phyloP scores from a whole-genome alignment of 2,113 vertebrate species.

The Antidorcas marsupialis region DNA sequence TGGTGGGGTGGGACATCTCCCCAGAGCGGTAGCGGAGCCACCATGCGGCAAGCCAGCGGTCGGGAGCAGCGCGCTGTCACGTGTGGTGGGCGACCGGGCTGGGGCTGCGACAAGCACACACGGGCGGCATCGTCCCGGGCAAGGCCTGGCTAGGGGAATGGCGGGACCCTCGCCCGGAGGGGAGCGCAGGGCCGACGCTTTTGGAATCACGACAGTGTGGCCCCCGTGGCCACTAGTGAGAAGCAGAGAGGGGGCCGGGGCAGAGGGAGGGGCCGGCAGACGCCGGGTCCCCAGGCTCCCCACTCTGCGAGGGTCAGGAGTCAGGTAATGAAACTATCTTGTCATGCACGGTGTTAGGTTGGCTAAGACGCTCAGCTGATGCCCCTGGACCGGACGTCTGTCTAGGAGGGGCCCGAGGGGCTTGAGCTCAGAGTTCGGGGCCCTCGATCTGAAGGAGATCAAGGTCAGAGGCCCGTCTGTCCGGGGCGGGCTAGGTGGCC shows the following conservation, averaged over 20 bases:
- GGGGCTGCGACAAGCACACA: background rate
- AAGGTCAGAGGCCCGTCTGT: background rate
- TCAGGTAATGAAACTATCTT: slow-evolving; percentile 21
- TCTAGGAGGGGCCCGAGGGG: background rate
- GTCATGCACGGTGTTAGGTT: slow-evolving; percentile 38
- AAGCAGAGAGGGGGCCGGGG: slow-evolving; percentile 27
- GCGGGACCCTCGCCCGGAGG: background rate
- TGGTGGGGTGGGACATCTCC: slow-evolving; percentile 33
- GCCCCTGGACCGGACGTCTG: background rate
- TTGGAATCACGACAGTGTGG: background rate
- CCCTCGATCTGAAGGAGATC: background rate
- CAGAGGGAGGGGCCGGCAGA: background rate
- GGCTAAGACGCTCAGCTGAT: background rate
- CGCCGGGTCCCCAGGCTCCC: background rate
- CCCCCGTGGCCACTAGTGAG: slow-evolving; percentile 27
- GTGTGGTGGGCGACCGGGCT: background rate
- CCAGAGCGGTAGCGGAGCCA: slow-evolving; percentile 48
- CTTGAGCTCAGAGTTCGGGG: background rate
- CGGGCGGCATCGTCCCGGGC: background rate
- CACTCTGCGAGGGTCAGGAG: background rate
- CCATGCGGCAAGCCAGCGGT: slow-evolving; percentile 48
- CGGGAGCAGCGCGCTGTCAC: slow-evolving; percentile 18
- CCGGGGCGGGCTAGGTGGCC: background rate
- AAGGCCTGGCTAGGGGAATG: background rate
- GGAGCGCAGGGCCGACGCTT: background rate